These are phyloP conservation scores for Drosophila chauvacae DNA, from an alignment of 1,140 invertebrate genomes.

Conservation along the genomic window DNA sequence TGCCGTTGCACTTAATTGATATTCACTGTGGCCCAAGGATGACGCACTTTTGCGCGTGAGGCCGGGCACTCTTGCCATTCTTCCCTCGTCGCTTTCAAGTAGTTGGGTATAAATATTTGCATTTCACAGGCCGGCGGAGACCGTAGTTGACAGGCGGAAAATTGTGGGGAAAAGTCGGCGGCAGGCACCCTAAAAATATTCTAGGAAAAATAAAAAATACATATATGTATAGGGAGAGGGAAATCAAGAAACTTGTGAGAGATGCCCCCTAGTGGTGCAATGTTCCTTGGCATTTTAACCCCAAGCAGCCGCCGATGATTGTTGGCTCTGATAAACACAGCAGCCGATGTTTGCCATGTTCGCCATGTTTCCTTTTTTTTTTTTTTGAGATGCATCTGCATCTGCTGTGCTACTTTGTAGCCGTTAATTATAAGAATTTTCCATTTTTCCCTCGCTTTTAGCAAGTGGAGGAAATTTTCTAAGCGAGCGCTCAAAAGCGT, in stretches of 20 bases:
- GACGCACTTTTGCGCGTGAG: slow-evolving; percentile 47
- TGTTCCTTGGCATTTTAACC: slow-evolving; percentile 54
- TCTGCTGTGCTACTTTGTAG: slow-evolving; percentile 70
- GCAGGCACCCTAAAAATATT: slow-evolving; percentile 40
- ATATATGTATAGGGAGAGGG: slow-evolving; percentile 12
- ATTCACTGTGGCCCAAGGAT: slow-evolving; percentile 43
- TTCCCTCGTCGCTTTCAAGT: slow-evolving; percentile 50
- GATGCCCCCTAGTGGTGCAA: slow-evolving; percentile 8
- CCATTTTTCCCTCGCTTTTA: slow-evolving; percentile 53
- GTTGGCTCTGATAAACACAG: slow-evolving; percentile 69
- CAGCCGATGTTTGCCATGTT: slow-evolving; percentile 41
- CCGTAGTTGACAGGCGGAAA: slow-evolving; percentile 13
- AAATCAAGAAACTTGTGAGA: slow-evolving; percentile 26
- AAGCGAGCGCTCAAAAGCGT: slow-evolving; percentile 70
- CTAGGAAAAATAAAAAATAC: slow-evolving; percentile 23
- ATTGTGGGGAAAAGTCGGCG: slow-evolving; percentile 12
- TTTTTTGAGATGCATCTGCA: slow-evolving; percentile 22
- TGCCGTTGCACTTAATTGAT: slow-evolving; percentile 48
- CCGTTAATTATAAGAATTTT: slow-evolving; percentile 78
- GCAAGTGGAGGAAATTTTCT: slow-evolving; percentile 55
- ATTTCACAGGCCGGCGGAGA: slow-evolving; percentile 40
- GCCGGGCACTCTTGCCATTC: slow-evolving; percentile 12
- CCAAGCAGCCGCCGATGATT: slow-evolving; percentile 29
- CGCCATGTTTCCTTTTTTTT: background rate
- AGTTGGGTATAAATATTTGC: slow-evolving; percentile 75